A percentile compares a stretch with the other conserved stretches of the same genome.
These are phyloP conservation scores for Pantala flavescens DNA, from an alignment of 1,140 invertebrate genomes.

Conservation along the genomic window DNA sequence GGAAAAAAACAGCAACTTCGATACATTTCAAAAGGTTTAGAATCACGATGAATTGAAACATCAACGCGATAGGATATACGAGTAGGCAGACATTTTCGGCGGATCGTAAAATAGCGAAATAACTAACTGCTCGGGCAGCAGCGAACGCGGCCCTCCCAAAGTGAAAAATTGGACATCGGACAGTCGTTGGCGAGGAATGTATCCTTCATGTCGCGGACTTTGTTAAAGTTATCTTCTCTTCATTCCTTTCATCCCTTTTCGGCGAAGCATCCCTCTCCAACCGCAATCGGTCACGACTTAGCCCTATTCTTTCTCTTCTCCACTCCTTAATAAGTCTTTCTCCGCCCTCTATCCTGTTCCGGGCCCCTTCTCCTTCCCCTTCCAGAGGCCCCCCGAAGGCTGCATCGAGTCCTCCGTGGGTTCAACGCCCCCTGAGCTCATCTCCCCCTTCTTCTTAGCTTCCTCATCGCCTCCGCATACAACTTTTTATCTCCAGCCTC, in stretches of 20 bases:
- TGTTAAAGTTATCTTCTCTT: no score
- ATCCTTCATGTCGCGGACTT: no score
- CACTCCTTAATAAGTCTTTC: neutral
- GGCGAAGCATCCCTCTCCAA: neutral
- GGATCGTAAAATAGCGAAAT: no score
- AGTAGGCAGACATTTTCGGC: no score
- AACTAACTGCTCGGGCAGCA: no score
- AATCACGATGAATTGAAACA: no score
- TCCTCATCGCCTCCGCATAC: slow-evolving; percentile 4
- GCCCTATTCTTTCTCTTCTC: neutral
- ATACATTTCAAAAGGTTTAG: no score
- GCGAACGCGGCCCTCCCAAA: no score
- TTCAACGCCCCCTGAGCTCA: neutral
- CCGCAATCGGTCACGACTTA: neutral
- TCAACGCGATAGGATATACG: no score
- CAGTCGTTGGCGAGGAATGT: no score
- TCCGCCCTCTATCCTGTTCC: neutral
- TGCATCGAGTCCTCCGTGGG: neutral
- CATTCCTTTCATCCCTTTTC: neutral
- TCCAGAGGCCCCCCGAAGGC: neutral
- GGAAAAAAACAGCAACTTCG: no score
- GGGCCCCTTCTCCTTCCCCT: neutral
- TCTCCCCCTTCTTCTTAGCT: neutral
- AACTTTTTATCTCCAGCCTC: neutral
- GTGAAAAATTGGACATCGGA: no score